Evolutionary conservation across 2,113 vertebrate species (phyloP), one percentile per base, ranked within the genome.

Genomic region (Chitala chitala): DNA sequence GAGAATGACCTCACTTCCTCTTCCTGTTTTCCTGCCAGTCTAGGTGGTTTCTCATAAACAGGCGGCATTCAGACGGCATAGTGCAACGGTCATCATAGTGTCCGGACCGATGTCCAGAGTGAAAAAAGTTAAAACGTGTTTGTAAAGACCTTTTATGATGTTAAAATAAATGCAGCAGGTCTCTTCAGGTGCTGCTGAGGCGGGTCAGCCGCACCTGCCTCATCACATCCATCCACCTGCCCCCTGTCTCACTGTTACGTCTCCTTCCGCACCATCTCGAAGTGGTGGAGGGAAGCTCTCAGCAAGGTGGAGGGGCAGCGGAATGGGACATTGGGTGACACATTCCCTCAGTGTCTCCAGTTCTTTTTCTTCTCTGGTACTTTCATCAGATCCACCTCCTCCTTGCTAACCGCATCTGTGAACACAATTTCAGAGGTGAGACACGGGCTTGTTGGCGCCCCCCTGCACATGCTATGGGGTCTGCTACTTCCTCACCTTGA

Each of bases 351-450:
- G 78, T 87, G 86, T 78, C 80, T 86, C 87, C 73, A 80, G 77
- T 29, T 88, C 42, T 76, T 83, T 71, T 82, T 86, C 80, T 88
- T 91, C 72, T 91, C 84, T 10, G 84, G 78, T 76, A 73, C 71
- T 70, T 89, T 91, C 75, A 79, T 79, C 73, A 59, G 31, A 33
- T 82, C 74, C n/a, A 79, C 84, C 4, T 84, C 88, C 42, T 88
- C 86, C 50, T 86, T 84, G 81, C 66, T 86, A 63, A 79, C 71
- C 33, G 83, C 87, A 8, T 91, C 40, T 31, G 71, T 20, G 33
- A 54, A 22, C 33, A 51, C 20, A 54, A 53, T 55, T 58, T 5
- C 7, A 72, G 70, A 24, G 54, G 17, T 51, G 29, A 73, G 17
- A 51, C 6, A 73, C 8, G 42, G 26, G 31, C 22, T 15, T 72